Evolutionary conservation across 2,797 vertebrate genomes (phyloP).

Genomic region (Melanitta fusca): DNA sequence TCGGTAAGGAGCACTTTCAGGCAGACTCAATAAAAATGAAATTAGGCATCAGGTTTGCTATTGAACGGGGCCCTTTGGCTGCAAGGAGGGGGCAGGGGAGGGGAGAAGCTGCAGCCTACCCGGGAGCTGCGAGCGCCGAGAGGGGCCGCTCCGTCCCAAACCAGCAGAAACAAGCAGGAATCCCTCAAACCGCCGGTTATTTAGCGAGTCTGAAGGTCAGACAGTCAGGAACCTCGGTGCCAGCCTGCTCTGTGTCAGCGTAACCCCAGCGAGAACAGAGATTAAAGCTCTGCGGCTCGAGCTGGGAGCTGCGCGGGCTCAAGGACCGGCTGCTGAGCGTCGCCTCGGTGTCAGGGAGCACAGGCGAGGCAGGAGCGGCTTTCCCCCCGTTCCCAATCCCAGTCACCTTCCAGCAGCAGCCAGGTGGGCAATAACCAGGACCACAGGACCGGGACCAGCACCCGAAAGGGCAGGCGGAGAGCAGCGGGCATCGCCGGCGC

Average conservation of each 20-base stretch:
- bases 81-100: not conserved
- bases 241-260: fast-evolving
- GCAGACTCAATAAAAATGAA: constrained; percentile 2
- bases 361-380: not conserved
- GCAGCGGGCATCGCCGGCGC: too few relatives aligned
- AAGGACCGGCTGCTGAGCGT: not conserved
- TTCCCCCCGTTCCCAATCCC: too few relatives aligned
- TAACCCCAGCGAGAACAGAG: not conserved
- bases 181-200: fast-evolving
- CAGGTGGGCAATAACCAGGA: too few relatives aligned
- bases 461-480: too few relatives aligned
- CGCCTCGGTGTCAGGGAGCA: not conserved
- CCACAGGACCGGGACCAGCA: too few relatives aligned
- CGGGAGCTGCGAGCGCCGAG: not conserved
- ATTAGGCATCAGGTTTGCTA: not conserved
- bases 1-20: not conserved
- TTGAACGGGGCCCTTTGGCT: not conserved
- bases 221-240: not conserved
- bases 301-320: too few relatives aligned
- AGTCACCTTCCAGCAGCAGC: not conserved
- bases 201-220: not conserved
- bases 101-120: not conserved
- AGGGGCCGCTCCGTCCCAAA: not conserved
- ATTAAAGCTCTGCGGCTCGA: not conserved
- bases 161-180: fast-evolving